Evolutionary conservation across 2,113 vertebrate species (phyloP).

Genomic region (Dromaius novaehollandiae): DNA sequence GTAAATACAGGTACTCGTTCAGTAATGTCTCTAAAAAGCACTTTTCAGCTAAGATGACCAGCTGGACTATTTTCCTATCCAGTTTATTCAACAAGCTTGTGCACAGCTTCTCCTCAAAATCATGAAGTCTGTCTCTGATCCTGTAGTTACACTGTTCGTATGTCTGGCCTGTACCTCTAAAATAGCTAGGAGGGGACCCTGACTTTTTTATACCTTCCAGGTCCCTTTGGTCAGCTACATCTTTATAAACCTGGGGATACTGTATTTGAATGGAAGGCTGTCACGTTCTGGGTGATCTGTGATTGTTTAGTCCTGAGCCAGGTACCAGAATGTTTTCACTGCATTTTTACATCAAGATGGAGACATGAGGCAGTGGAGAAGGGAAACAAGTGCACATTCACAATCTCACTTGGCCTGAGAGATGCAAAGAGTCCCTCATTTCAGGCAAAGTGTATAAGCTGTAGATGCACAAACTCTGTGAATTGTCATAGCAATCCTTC

Average conservation of each 20-base stretch:
- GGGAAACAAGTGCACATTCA: background rate
- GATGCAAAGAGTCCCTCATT: background rate
- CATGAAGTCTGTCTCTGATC: background rate
- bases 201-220: background rate
- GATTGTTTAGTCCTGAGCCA: background rate
- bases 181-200: background rate
- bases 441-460: background rate
- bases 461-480: background rate
- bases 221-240: background rate
- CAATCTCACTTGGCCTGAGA: background rate
- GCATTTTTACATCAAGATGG: accelerated
- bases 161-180: background rate
- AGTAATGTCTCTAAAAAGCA: background rate
- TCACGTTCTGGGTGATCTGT: background rate
- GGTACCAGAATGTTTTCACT: background rate
- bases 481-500: background rate
- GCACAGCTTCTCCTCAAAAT: background rate
- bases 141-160: background rate
- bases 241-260: background rate
- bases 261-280: background rate
- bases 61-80: background rate
- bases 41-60: background rate
- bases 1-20: background rate
- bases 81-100: background rate
- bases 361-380: background rate